These are phyloP conservation scores for Tineola bisselliella DNA, from an alignment of 2,888 invertebrate genomes.

Conservation along the genomic window DNA sequence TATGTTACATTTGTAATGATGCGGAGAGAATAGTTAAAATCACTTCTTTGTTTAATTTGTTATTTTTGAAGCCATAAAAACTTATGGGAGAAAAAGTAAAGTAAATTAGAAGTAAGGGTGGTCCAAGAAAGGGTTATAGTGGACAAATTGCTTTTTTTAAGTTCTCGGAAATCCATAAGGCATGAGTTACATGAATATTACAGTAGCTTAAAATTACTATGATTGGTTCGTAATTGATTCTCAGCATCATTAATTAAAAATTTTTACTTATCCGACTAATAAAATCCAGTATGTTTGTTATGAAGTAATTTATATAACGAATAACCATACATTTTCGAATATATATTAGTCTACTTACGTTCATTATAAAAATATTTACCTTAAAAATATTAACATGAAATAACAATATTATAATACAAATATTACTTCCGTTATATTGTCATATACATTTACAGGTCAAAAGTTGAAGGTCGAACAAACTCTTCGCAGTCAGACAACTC, in stretches of 20 bases:
- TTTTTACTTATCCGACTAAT: no score
- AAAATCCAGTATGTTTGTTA: no score
- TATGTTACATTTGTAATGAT: background rate
- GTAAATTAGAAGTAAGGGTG: conserved; percentile 1
- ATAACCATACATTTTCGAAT: no score
- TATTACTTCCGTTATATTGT: no score
- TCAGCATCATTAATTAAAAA: no score
- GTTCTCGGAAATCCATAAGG: background rate
- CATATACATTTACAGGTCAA: background rate
- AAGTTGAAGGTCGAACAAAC: background rate
- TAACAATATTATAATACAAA: no score
- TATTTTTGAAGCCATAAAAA: background rate
- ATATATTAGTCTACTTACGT: no score
- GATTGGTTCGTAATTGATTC: no score
- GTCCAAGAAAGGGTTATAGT: background rate
- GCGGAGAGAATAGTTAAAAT: background rate
- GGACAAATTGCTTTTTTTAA: background rate
- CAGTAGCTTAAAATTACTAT: background rate
- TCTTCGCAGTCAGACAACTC: background rate
- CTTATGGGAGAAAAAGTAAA: background rate
- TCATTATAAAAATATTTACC: no score
- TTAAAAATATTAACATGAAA: no score
- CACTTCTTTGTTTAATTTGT: background rate
- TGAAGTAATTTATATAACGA: no score
- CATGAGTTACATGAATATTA: background rate